phyloP scores from a whole-genome alignment of 2,113 vertebrate species.

The Colius striatus region DNA sequence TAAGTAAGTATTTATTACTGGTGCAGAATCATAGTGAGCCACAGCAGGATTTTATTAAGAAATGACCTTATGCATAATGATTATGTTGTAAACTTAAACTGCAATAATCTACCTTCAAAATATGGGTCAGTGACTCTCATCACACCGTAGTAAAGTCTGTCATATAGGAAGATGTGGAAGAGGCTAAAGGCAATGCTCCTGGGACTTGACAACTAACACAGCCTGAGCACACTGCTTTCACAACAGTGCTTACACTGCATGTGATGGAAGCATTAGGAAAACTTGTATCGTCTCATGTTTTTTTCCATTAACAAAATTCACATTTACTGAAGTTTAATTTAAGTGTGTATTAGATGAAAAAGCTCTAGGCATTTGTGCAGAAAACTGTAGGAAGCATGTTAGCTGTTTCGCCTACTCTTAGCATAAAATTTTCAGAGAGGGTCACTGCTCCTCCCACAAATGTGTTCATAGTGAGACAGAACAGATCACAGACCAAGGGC shows the following conservation, averaged over 20 bases:
- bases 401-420: background rate
- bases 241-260: background rate
- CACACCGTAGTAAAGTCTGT: background rate
- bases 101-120: background rate
- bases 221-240: background rate
- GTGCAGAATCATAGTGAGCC: background rate
- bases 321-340: background rate
- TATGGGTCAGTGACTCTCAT: background rate
- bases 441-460: background rate
- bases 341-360: background rate
- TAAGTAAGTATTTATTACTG: background rate
- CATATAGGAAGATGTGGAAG: background rate
- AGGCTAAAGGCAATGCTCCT: background rate
- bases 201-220: constrained; percentile 8
- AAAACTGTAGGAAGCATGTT: background rate
- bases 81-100: background rate
- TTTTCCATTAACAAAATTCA: background rate
- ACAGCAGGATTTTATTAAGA: background rate
- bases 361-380: background rate
- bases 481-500: background rate
- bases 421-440: background rate
- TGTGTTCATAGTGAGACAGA: background rate
- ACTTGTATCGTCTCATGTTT: background rate
- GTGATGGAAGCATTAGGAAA: background rate
- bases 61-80: background rate